Evolutionary conservation across 1,140 invertebrate genomes (phyloP).

Genomic region (Drosophila suzukii): DNA sequence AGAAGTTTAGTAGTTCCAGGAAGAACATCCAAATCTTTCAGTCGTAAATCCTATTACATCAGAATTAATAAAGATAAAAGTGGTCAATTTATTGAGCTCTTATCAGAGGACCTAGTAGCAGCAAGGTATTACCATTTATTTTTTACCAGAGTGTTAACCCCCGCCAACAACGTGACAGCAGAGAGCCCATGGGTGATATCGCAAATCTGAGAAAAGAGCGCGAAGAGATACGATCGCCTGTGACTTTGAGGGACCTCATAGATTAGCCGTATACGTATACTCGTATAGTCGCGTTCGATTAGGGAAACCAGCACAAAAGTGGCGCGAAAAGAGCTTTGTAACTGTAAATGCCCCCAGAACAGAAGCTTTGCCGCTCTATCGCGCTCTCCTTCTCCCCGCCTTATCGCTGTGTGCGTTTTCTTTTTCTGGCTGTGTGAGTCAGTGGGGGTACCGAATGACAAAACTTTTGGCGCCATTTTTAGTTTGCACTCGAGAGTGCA

Average conservation of each 20-base stretch:
- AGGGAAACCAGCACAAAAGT: slow-evolving; percentile 45
- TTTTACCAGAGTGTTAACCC: not conserved
- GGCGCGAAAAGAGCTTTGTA: slow-evolving; percentile 67
- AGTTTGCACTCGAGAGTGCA: slow-evolving; percentile 72
- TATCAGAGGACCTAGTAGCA: too few species aligned
- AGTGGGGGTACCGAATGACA: slow-evolving; percentile 39
- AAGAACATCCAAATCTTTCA: too few species aligned
- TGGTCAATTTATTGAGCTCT: not conserved
- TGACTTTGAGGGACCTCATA: slow-evolving; percentile 12
- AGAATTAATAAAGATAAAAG: not conserved
- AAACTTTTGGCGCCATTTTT: slow-evolving; percentile 80
- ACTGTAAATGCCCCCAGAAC: slow-evolving; percentile 48
- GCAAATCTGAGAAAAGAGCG: slow-evolving; percentile 1
- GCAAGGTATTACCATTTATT: too few species aligned
- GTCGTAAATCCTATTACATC: too few species aligned
- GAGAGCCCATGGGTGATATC: not conserved
- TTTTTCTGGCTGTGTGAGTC: slow-evolving; percentile 30
- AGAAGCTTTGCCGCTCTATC: slow-evolving; percentile 41
- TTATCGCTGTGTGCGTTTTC: slow-evolving; percentile 3
- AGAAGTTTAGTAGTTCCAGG: too few species aligned
- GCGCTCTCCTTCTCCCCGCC: slow-evolving; percentile 14
- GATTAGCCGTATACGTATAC: slow-evolving; percentile 14
- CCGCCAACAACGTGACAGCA: not conserved
- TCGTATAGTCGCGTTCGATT: slow-evolving; percentile 8
- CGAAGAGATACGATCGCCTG: slow-evolving; percentile 13